A percentile compares a stretch with the other conserved stretches of the same genome.
Evolutionary conservation across 2,113 vertebrate species (phyloP).

Genomic region (Caloenas nicobarica): DNA sequence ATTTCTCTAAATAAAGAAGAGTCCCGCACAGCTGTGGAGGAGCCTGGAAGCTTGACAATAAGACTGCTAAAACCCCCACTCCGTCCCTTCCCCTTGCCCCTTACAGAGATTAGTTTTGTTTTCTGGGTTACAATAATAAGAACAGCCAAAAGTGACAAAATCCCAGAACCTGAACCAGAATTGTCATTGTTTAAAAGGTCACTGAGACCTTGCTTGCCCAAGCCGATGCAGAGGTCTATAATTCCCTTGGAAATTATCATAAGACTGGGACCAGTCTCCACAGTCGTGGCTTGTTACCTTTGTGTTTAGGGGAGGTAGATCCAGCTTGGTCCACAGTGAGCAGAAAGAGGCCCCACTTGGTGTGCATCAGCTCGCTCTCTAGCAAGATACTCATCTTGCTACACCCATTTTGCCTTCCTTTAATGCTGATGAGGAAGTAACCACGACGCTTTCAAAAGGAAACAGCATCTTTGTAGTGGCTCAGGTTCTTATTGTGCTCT

Average conservation of each 20-base stretch:
- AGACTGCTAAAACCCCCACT: rapidly evolving
- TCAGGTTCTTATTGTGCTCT: background rate
- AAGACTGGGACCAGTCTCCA: background rate
- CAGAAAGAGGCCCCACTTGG: background rate
- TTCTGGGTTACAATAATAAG: background rate
- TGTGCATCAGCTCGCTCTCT: background rate
- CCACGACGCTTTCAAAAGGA: background rate
- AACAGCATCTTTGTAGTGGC: background rate
- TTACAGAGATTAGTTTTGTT: background rate
- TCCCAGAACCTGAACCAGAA: background rate
- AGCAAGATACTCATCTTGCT: background rate
- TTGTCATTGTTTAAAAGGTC: background rate
- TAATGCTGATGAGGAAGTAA: background rate
- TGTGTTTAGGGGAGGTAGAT: background rate
- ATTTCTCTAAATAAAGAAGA: background rate
- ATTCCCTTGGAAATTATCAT: rapidly evolving
- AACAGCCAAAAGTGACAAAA: background rate
- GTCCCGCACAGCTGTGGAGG: background rate
- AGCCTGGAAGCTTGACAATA: background rate
- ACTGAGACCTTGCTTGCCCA: rapidly evolving
- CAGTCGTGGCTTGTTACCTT: rapidly evolving
- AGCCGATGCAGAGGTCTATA: background rate
- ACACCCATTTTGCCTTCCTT: background rate
- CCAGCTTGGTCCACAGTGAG: background rate
- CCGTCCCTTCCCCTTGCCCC: background rate